phyloP scores from a whole-genome alignment of 2,113 vertebrate species.

The Gopherus evgoodei region DNA sequence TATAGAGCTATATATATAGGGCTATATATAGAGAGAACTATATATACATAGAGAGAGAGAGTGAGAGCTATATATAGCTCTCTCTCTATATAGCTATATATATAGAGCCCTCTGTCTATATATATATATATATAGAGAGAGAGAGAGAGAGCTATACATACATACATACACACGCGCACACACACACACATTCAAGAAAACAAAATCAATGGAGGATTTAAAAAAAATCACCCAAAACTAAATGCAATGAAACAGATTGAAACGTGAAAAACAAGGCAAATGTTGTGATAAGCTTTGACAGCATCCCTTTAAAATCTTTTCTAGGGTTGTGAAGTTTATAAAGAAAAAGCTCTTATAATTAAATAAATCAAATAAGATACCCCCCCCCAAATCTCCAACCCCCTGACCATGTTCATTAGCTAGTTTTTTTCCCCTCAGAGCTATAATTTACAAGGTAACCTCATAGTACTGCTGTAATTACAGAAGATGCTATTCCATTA shows the following conservation, averaged over 20 bases:
- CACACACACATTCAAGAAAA: constrained; percentile 5
- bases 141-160: too few relatives aligned
- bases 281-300: not conserved
- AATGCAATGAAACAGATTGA: constrained; percentile 39
- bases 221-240: constrained; percentile 4
- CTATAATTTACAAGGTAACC: constrained; percentile 14
- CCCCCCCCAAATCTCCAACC: not conserved
- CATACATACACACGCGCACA: too few relatives aligned
- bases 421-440: not conserved
- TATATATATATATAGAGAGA: too few relatives aligned
- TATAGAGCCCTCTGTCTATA: too few relatives aligned
- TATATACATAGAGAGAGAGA: too few relatives aligned
- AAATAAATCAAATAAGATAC: not conserved
- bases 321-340: not conserved
- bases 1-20: too few relatives aligned
- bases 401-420: not conserved
- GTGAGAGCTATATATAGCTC: too few relatives aligned
- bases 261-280: constrained; percentile 26
- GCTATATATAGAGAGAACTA: too few relatives aligned
- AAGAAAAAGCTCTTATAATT: not conserved
- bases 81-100: too few relatives aligned
- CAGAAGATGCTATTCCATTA: constrained; percentile 10
- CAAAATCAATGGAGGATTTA: constrained; percentile 45
- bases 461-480: not conserved
- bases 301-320: not conserved